Base-by-base conservation (phyloP, 2,888 invertebrate genomes). In the Drosophila pseudotakahashii region DNA sequence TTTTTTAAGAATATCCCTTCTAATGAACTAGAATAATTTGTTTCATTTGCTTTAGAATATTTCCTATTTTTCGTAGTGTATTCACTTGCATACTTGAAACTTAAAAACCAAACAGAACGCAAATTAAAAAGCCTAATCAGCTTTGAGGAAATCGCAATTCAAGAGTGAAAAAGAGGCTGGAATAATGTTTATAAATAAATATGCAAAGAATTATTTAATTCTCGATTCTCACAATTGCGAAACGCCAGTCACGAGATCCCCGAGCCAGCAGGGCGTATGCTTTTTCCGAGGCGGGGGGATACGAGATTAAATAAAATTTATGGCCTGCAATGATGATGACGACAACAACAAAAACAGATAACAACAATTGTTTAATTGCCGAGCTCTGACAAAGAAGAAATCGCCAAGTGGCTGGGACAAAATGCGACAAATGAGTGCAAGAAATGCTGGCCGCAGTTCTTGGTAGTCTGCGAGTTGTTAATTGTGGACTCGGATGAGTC, bases 191-290 rank as follows among this genome's bases (percentile, higher is more conserved):
- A 71, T 55, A 79, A 81, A 82, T 85, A 85, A 86, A 83, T 82
- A 86, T 86, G 83, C 81, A 82, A 86, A 76, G 86, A 82, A 83
- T 79, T 82, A 86, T 82, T 86, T 81, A 82, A 83, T 82, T 86
- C 82, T 79, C 86, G 86, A 79, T 82, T 82, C 82, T 83, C 82
- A 82, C 83, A 86, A 70, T 66, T 77, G 81, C 73, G 69, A 83
- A 78, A 59, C 79, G 76, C 86, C 77, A 86, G 86, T 82, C 83
- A 82, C 86, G 86, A 74, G 82, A 83, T 86, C 58, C 69, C 67
- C 77, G n/a, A 51, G 47, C 68, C 78, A 83, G 61, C 78, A 78
- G 85, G 82, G 82, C 81, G 82, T 81, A 78, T 71, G 70, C 80
- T 79, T 61, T 61, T 37, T 42, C 34, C 9, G 26, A 34, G 42